Percentiles rank a stretch among this genome's conserved stretches.
These are phyloP conservation scores for Cyprinodon brontotheroides DNA, from an alignment of 2,113 vertebrate genomes.

Conservation along the genomic window DNA sequence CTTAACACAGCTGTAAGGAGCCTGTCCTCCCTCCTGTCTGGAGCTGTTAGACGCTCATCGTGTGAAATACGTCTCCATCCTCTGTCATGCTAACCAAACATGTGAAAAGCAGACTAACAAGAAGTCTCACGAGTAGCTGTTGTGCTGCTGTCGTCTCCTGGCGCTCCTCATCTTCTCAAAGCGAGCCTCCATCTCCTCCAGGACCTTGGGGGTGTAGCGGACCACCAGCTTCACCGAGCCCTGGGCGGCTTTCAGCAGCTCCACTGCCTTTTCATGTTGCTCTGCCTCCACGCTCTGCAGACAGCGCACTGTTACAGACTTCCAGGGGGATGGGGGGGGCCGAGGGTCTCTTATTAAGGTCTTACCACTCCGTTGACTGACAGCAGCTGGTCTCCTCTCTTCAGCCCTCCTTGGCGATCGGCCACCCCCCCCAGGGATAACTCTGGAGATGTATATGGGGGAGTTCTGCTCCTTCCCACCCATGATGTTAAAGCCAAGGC, in stretches of 20 bases:
- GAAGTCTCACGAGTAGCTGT: constrained; percentile 88
- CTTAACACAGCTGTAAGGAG: too few relatives aligned
- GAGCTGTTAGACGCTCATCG: background rate
- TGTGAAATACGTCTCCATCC: background rate
- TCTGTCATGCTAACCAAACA: background rate
- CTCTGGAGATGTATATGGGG: constrained; percentile 92
- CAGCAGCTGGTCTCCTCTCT: constrained; percentile 91
- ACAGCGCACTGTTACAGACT: background rate
- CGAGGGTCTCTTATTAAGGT: background rate
- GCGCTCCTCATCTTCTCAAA: constrained; percentile 94
- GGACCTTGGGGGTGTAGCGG: constrained; percentile 89
- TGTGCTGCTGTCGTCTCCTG: constrained; percentile 89
- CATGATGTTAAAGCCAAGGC: constrained; percentile 94
- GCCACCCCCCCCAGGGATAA: constrained; percentile 91
- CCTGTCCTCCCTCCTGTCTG: background rate
- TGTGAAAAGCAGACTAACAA: background rate
- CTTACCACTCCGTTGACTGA: constrained; percentile 93
- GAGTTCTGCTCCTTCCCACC: constrained; percentile 95
- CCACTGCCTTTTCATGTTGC: constrained; percentile 92
- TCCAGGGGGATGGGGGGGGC: too few relatives aligned
- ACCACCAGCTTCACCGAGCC: constrained; percentile 91
- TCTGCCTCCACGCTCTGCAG: constrained; percentile 90
- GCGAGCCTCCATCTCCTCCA: constrained; percentile 94
- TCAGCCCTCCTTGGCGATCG: constrained; percentile 91
- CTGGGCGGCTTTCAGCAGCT: constrained; percentile 90